Base-by-base conservation (phyloP, 1,140 invertebrate species). In the Nomia melanderi region DNA sequence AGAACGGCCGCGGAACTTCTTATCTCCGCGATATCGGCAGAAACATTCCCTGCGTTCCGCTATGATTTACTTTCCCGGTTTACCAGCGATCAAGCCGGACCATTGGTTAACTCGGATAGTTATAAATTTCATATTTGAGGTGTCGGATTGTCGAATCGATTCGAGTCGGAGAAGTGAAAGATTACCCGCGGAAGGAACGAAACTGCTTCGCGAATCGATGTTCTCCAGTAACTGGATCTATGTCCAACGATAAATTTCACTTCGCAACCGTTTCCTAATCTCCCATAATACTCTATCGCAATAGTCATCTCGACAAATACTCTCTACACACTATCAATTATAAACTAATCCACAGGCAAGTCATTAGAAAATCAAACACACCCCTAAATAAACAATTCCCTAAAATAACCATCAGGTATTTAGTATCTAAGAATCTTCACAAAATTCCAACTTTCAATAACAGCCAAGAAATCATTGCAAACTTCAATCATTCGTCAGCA, bases 111-210 rank as follows among this genome's bases (percentile, higher is more conserved):
- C 25, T n/a, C 20, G 65, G 36, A 27, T 29, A 27, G 71, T 53
- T 29, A 74, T 74, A 74, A 66, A 66, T 74, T 66, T 65, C 72
- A 27, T 27, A 56, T 74, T 56, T 66, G 62, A 56, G 41, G 23
- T 36, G 20, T 25, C 33, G 44, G 31, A 74, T 74, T 29, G 63
- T 36, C 27, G 33, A 39, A 7, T 53, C 39, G 29, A 39, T 17
- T 27, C 20, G 71, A 1, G n/a, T 39, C 20, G 12, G 25, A 62
- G 60, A 12, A 60, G 12, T 50, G 33, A 41, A 33, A 27, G 63
- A 66, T 66, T 17, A 7, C 47, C 17, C 62, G 50, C 27, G 44
- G 54, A 36, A 54, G 63, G 54, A 33, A 65, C 31, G 50, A 66
- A 66, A 66, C 41, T 33, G 31, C 12, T 25, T 50, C 33, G 44